A percentile compares a stretch with the other conserved stretches of the same genome.
Conservation (phyloP, 2,888 invertebrate species). For the Nomada fabriciana region DNA sequence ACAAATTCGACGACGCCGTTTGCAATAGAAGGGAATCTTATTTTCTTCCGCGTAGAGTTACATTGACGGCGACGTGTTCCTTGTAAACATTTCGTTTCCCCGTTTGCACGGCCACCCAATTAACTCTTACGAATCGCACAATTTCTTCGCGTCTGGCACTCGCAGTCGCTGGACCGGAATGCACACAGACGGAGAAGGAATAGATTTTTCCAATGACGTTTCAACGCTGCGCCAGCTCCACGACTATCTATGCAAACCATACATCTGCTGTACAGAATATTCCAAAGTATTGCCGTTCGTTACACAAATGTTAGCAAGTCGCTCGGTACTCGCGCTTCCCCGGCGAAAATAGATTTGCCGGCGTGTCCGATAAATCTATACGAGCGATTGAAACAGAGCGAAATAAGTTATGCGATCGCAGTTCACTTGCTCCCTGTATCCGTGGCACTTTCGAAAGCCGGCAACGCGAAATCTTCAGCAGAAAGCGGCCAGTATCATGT, state of each 20-base stretch:
- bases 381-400: conserved; percentile 8
- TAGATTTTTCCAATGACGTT: background rate
- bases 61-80: background rate
- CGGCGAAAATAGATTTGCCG: background rate
- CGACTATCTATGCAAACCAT: background rate
- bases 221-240: background rate
- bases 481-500: conserved; percentile 24
- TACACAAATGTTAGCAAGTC: background rate
- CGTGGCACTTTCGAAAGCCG: conserved; percentile 20
- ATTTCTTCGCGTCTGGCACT: background rate
- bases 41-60: background rate
- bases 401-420: conserved; percentile 3
- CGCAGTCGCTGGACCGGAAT: conserved; percentile 40
- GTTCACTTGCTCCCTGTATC: background rate
- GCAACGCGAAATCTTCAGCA: conserved; percentile 14
- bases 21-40: too few species aligned
- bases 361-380: conserved; percentile 6
- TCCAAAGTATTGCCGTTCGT: background rate
- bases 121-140: conserved; percentile 51
- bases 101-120: conserved; percentile 63
- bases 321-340: background rate
- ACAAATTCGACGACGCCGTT: background rate
- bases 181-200: background rate
- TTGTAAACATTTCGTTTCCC: conserved; percentile 28
- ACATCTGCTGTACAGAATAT: background rate